Conservation (phyloP, 2,797 vertebrate species). For the Zonotrichia albicollis region DNA sequence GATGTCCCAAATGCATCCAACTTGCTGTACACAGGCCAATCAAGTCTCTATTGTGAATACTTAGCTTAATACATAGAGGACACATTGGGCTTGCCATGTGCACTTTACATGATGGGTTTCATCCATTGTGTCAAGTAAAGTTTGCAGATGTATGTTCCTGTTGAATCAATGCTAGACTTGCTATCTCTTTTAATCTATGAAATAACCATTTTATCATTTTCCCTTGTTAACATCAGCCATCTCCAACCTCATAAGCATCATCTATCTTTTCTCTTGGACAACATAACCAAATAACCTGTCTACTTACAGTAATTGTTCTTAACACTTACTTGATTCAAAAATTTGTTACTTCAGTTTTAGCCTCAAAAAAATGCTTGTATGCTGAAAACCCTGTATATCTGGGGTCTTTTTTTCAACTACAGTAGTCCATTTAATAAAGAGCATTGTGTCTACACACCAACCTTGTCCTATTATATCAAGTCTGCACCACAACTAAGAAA, state of each 20-base stretch:
- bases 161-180: neutral
- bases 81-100: neutral
- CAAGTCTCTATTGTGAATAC: neutral
- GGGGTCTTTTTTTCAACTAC: neutral
- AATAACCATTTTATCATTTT: neutral
- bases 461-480: neutral
- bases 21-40: neutral
- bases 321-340: neutral
- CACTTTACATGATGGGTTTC: neutral
- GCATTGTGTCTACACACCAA: neutral
- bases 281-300: neutral
- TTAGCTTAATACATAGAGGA: neutral
- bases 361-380: neutral
- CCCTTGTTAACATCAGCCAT: neutral
- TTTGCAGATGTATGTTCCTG: neutral
- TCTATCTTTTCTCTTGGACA: neutral
- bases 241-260: neutral
- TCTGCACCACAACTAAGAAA: neutral
- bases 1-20: neutral
- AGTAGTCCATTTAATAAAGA: neutral
- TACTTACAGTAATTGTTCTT: neutral
- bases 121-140: neutral
- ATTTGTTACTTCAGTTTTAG: neutral
- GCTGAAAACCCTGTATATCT: neutral
- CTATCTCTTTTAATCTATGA: neutral